phyloP scores from a whole-genome alignment of 1,140 invertebrate species.

The Acromyrmex charruanus region DNA sequence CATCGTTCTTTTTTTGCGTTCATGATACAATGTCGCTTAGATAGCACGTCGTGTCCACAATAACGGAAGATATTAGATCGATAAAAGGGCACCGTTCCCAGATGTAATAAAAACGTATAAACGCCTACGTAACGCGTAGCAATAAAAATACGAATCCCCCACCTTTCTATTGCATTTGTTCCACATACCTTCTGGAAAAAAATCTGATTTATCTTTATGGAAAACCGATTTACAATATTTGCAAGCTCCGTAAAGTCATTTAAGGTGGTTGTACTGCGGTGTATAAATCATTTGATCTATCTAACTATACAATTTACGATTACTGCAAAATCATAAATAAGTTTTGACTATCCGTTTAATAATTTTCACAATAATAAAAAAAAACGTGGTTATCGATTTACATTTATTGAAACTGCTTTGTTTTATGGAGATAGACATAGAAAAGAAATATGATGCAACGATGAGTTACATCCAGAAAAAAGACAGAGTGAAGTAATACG shows the following conservation, averaged over 20 bases:
- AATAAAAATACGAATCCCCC: slow-evolving; percentile 45
- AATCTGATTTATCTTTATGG: slow-evolving; percentile 57
- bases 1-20: slow-evolving; percentile 45
- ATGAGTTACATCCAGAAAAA: neutral
- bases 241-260: slow-evolving; percentile 6
- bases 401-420: neutral
- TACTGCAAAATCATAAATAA: slow-evolving; percentile 4
- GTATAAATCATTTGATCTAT: slow-evolving; percentile 37
- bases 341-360: slow-evolving; percentile 10
- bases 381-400: neutral
- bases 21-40: slow-evolving; percentile 46
- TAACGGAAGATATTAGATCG: slow-evolving; percentile 68
- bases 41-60: slow-evolving; percentile 64
- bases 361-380: neutral
- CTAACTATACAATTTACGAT: slow-evolving; percentile 38
- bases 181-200: slow-evolving; percentile 22
- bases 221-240: slow-evolving; percentile 54
- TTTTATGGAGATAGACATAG: neutral
- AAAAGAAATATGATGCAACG: neutral
- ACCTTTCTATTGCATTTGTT: slow-evolving; percentile 9
- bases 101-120: slow-evolving; percentile 61
- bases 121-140: slow-evolving; percentile 53
- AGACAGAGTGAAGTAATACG: neutral
- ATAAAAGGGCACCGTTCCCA: slow-evolving; percentile 45
- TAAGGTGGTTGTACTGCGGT: neutral